Evolutionary conservation across 2,888 invertebrate genomes (phyloP).

Genomic region (Elegia similella): DNA sequence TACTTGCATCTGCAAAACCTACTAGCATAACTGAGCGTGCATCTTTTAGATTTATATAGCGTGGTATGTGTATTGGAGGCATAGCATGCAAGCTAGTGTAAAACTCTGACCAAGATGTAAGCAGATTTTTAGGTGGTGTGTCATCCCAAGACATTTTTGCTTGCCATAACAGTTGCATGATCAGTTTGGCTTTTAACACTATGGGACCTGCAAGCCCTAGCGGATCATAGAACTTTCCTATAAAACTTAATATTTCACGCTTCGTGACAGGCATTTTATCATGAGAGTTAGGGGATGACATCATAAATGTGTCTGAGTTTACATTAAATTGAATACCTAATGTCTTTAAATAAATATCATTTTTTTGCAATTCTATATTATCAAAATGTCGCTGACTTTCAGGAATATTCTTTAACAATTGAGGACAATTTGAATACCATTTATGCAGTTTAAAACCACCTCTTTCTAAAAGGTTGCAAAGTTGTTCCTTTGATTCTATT

Average conservation of each 20-base stretch:
- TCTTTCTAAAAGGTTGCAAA: background rate
- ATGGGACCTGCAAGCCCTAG: slow-evolving; percentile 26
- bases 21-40: too few relatives aligned
- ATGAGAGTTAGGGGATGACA: background rate
- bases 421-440: slow-evolving; percentile 14
- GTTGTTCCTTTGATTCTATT: background rate
- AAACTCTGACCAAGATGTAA: too few relatives aligned
- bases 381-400: background rate
- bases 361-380: background rate
- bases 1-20: too few relatives aligned
- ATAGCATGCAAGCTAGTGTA: background rate
- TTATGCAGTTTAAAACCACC: slow-evolving; percentile 18
- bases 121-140: too few relatives aligned
- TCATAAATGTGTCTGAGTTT: background rate
- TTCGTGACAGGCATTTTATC: too few relatives aligned
- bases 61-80: too few relatives aligned
- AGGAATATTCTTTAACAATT: slow-evolving; percentile 3
- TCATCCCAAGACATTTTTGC: slow-evolving; percentile 5
- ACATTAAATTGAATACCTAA: slow-evolving; percentile 6
- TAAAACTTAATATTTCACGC: slow-evolving; percentile 25
- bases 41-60: too few relatives aligned
- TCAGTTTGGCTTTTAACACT: slow-evolving; percentile 22
- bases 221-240: slow-evolving; percentile 27
- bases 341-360: background rate
- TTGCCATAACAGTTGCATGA: slow-evolving; percentile 22